Evolutionary conservation across 2,888 invertebrate species (phyloP), one percentile per base, ranked within the genome.

Genomic region (Cantharis nigra): DNA sequence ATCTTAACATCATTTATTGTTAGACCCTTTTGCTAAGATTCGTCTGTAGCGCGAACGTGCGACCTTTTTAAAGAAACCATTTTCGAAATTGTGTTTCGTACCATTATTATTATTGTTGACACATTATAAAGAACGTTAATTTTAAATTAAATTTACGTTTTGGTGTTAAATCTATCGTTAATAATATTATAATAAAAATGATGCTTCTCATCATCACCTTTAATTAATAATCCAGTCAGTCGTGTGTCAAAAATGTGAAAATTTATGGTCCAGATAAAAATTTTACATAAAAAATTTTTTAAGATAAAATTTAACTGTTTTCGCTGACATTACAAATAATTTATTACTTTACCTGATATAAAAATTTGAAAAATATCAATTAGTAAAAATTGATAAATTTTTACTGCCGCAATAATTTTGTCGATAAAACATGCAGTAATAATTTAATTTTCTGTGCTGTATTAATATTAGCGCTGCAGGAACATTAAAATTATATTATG

Each of bases 1-100:
- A 82, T 84, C 83, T 83, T 83, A 84, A 84, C 84, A 83, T 84
- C 84, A 83, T 84, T 84, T 84, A 84, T 84, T 84, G 83, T 83
- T 82, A 75, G 83, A 82, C 81, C 83, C 83, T 83, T 83, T 82
- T 83, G 83, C 81, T 82, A 81, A 83, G 82, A 83, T 83, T 83
- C 83, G 80, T 80, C 77, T 81, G 83, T 82, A 82, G 80, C 78
- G 79, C 71, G 81, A 80, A 83, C 83, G 83, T 83, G 84, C 82
- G 65, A 67, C 79, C 76, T 77, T 65, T 75, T 69, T 72, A 76
- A 74, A 73, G 64, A 70, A 67, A 18, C 33, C 71, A 33, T 28
- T 70, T 33, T 16, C 70, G 30, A 33, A 20, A 18, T 65, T 65
- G 18, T 65, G 10, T 65, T 65, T 65, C n/a, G 5, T 65, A 18